Base-by-base conservation (phyloP, 1,140 invertebrate genomes). In the Neotoxoptera formosana region DNA sequence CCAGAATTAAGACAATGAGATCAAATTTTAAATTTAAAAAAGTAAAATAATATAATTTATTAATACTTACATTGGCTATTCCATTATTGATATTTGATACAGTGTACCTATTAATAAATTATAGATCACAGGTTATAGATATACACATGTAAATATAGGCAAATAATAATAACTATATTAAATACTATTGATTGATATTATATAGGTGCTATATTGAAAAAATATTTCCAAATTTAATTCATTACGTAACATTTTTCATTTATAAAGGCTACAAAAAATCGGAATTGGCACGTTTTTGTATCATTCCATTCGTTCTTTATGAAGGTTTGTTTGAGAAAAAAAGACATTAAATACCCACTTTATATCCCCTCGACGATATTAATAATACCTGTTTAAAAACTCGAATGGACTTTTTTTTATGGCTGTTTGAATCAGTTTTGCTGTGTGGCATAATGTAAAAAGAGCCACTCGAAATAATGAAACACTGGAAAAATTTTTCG, bases 321-420 rank as follows among this genome's bases (percentile, higher is more conserved):
- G 89, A 60, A 90, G 89, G 60, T 90, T 90, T 90, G 53, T 90
- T 90, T 67, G 56, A 90, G 36, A 60, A 90, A 67, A 90, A 90
- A 90, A 67, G 88, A 53, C 88, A 89, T 89, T 89, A 90, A 67
- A 90, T 67, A 47, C 60, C 89, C 89, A 90, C 89, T 90, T 67
- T 90, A 90, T 90, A 90, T 90, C 89, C 89, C 56, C 89, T 90
- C 56, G 36, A 45, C 53, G 56, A 90, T 90, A 67, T 60, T 90
- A 90, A 90, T 67, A 90, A 67, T 90, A 90, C 89, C 89, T 90
- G 51, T 90, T 90, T 90, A 90, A 90, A 90, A 90, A 90, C 89
- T 90, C 89, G 25, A 90, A 90, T 67, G 89, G 53, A 90, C 89
- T 90, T 90, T 90, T 90, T 84, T 90, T 90, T 90, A 90, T 90